Evolutionary conservation across 2,888 invertebrate genomes (phyloP).

Genomic region (Spilarctia lutea): DNA sequence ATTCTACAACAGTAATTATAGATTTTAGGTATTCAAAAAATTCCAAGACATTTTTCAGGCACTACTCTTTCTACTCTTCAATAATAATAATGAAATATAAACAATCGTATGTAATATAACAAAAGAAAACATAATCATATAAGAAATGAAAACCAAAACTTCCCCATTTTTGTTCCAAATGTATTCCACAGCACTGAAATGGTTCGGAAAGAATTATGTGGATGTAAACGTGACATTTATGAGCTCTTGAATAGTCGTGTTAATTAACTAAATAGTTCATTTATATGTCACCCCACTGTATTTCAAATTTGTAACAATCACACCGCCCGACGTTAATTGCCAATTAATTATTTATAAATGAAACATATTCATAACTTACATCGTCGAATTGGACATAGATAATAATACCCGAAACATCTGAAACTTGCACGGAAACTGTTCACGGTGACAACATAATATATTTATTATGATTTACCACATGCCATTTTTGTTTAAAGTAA

Average conservation of each 20-base stretch:
- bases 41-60: background rate
- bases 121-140: slow-evolving; percentile 46
- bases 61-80: background rate
- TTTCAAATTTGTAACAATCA: slow-evolving; percentile 69
- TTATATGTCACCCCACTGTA: slow-evolving; percentile 64
- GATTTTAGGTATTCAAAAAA: background rate
- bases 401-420: slow-evolving; percentile 28
- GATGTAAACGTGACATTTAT: slow-evolving; percentile 80
- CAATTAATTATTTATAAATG: slow-evolving; percentile 58
- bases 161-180: slow-evolving; percentile 60
- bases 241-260: slow-evolving; percentile 69
- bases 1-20: background rate
- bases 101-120: slow-evolving; percentile 43
- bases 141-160: slow-evolving; percentile 48
- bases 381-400: slow-evolving; percentile 28
- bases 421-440: slow-evolving; percentile 27
- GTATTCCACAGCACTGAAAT: slow-evolving; percentile 64
- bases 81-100: slow-evolving; percentile 3
- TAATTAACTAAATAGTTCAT: slow-evolving; percentile 78
- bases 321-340: slow-evolving; percentile 61
- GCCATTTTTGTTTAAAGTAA: slow-evolving; percentile 18
- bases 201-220: slow-evolving; percentile 72
- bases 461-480: slow-evolving; percentile 23
- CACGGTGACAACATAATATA: slow-evolving; percentile 32
- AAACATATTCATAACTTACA: slow-evolving; percentile 56